Conservation (phyloP, 2,113 vertebrate species). For the Peromyscus leucopus region DNA sequence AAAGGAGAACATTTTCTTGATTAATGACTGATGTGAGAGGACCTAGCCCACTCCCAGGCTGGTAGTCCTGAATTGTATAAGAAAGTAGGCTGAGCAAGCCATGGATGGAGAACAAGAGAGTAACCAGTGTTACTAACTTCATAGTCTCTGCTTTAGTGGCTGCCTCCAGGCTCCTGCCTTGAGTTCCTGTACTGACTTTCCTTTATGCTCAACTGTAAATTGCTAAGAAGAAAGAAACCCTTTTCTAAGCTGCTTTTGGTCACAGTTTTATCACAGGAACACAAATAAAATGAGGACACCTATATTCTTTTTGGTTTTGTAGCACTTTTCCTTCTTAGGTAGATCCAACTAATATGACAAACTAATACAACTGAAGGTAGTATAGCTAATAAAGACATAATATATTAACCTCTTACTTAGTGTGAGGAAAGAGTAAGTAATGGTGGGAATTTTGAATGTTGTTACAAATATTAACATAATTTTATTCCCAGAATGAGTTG, state of each 20-base stretch:
- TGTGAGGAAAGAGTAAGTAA: not conserved
- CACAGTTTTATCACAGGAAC: not conserved
- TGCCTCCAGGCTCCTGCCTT: too few relatives aligned
- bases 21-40: not conserved
- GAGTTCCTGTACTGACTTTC: not conserved
- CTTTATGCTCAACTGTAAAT: not conserved
- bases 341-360: constrained; percentile 15
- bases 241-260: not conserved
- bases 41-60: not conserved
- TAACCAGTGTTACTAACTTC: not conserved
- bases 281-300: not conserved
- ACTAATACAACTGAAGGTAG: not conserved
- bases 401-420: not conserved
- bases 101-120: not conserved
- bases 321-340: not conserved
- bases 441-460: not conserved
- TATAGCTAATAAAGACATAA: not conserved
- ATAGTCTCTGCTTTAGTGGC: not conserved
- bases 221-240: not conserved
- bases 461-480: not conserved
- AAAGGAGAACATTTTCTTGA: not conserved
- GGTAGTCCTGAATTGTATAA: not conserved
- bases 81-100: not conserved
- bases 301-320: not conserved
- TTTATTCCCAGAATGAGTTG: not conserved